Percentiles rank a stretch among this genome's conserved stretches.
These are phyloP conservation scores for Gari tellinella DNA, from an alignment of 2,888 invertebrate genomes.

Conservation along the genomic window DNA sequence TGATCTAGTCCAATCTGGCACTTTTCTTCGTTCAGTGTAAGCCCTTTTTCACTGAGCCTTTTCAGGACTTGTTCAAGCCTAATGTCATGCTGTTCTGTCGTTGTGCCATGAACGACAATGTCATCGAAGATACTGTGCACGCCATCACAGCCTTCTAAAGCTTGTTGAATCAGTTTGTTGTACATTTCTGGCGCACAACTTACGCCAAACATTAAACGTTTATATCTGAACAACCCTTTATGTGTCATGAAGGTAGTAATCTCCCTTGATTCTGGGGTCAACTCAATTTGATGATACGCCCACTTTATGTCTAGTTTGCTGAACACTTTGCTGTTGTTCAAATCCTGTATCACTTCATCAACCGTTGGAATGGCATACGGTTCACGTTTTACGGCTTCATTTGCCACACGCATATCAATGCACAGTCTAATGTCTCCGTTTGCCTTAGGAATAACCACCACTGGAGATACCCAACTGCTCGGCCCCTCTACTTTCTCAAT, in stretches of 20 bases:
- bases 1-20: conserved; percentile 43
- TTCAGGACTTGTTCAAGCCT: conserved; percentile 24
- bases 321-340: conserved; percentile 56
- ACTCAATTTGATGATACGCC: conserved; percentile 67
- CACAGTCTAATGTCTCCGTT: conserved; percentile 47
- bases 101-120: conserved; percentile 41
- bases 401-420: conserved; percentile 53
- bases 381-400: conserved; percentile 42
- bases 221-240: conserved; percentile 57
- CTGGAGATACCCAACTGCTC: conserved; percentile 39
- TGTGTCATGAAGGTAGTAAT: conserved; percentile 70
- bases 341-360: conserved; percentile 42
- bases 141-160: conserved; percentile 32
- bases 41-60: conserved; percentile 28
- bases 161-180: conserved; percentile 48
- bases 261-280: conserved; percentile 55
- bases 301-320: conserved; percentile 65
- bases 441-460: conserved; percentile 47
- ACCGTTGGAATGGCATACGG: conserved; percentile 43
- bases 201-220: conserved; percentile 61
- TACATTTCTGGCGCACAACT: conserved; percentile 61
- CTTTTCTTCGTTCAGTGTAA: conserved; percentile 49
- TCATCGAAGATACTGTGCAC: conserved; percentile 59
- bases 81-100: conserved; percentile 45
- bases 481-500: conserved; percentile 49